Base-by-base conservation (phyloP, 64 coral and sea anemone genomes). In the Stichodactyla mertensii region DNA sequence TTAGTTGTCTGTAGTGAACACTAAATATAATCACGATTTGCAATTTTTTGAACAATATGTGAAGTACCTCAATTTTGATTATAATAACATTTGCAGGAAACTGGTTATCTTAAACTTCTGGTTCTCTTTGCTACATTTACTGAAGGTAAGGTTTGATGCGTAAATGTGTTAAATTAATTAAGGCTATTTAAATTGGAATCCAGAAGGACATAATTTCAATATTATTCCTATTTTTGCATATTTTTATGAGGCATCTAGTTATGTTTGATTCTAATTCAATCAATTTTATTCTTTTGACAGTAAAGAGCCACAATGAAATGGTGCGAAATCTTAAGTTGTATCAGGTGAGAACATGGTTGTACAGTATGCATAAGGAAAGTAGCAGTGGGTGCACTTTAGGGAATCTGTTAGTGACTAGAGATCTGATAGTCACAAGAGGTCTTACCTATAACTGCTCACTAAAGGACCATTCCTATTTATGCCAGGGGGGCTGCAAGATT, bases 101-200 rank as follows among this genome's bases (percentile, higher is more conserved):
- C 93, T 86, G 90, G 97, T 54, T 95, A 92, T 78, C 94, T 92
- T 0, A 90, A 90, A 52, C 77, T 95, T 19, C 77, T 99, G 55
- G 93, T 95, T 56, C 61, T 99, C 10, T 92, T 94, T 85, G 97
- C 97, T 31, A 99, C 97, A 12, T 95, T 99, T n/a, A 99, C 97
- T 9, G 97, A 99, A 90, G 97, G 93, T 99, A 70, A 31, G 74
- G 1, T 6, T 18, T 16, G 18, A 19, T 13, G 10, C 6, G 6
- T 58, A 61, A 15, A 18, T 16, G 0, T 61, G 59, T 13, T 61
- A 45, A 45, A 45, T 45, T 2, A 45, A 45, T 45, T 45, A 45
- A 45, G 36, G 36, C 36, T 45, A 45, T 45, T 45, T 3, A 45
- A 70, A 45, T 45, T 45, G 1, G 36, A 45, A 45, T 45, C 36